Percentiles rank a stretch among this genome's conserved stretches.
Conservation (phyloP, 2,113 vertebrate species). For the Corapipo altera region DNA sequence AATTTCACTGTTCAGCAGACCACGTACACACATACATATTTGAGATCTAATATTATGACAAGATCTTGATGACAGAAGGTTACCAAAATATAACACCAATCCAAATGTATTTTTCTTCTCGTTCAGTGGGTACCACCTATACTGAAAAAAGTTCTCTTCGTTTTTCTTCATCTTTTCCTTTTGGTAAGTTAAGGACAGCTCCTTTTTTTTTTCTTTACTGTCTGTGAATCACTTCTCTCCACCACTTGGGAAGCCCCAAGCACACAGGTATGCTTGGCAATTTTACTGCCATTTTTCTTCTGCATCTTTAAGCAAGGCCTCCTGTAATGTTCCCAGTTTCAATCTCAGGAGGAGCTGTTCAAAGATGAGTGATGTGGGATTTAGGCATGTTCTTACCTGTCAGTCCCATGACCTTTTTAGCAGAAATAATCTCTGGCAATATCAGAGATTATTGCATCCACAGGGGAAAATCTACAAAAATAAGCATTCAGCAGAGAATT, state of each 20-base stretch:
- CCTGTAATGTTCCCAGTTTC: neutral
- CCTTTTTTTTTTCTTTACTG: neutral
- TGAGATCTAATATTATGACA: neutral
- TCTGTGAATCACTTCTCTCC: neutral
- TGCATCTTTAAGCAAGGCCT: neutral
- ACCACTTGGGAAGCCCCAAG: neutral
- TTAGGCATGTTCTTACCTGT: neutral
- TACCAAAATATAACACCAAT: neutral
- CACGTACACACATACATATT: neutral
- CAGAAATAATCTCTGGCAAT: neutral
- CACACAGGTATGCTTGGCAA: neutral
- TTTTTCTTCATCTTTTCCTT: neutral
- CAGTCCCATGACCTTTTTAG: neutral
- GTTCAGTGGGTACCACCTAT: neutral
- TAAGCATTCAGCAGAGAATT: neutral
- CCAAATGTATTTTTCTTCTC: neutral
- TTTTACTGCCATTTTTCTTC: constrained; percentile 34
- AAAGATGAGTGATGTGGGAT: neutral
- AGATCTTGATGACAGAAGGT: neutral
- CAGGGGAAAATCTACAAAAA: neutral
- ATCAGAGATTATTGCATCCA: neutral
- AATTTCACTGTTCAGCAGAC: neutral
- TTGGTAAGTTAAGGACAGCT: neutral
- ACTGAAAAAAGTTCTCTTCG: neutral
- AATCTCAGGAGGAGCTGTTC: neutral